Evolutionary conservation across 2,888 invertebrate species (phyloP).

Genomic region (Spialia ferax): DNA sequence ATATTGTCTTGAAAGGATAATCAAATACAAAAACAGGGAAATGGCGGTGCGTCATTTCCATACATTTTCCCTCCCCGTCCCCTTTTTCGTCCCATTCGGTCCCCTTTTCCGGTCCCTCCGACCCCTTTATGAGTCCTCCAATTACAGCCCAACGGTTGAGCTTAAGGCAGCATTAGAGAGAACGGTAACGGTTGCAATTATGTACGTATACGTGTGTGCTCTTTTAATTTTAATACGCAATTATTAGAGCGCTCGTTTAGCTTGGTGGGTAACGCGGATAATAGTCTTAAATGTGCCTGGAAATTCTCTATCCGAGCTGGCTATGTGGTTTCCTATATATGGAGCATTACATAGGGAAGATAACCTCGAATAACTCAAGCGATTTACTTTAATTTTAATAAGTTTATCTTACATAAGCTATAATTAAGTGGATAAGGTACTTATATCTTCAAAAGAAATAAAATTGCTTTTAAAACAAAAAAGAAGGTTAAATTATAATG

Average conservation of each 20-base stretch:
- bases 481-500: too few species aligned
- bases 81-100: conserved; percentile 71
- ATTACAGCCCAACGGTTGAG: conserved; percentile 79
- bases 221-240: conserved; percentile 40
- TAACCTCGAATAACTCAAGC: too few species aligned
- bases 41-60: conserved; percentile 86
- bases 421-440: too few species aligned
- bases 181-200: conserved; percentile 60
- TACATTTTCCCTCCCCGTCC: conserved; percentile 71
- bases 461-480: too few species aligned
- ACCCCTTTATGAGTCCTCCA: conserved; percentile 83
- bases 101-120: conserved; percentile 72
- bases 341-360: too few species aligned
- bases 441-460: too few species aligned
- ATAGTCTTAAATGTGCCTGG: conserved; percentile 6
- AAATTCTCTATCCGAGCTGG: not conserved
- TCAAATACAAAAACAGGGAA: conserved; percentile 86
- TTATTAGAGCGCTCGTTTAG: conserved; percentile 35
- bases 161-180: conserved; percentile 79
- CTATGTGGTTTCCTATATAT: not conserved
- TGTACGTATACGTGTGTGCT: conserved; percentile 44
- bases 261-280: conserved; percentile 35
- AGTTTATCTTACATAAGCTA: too few species aligned
- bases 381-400: too few species aligned
- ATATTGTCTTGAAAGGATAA: conserved; percentile 87